Base-by-base conservation (phyloP, 2,113 vertebrate genomes). In the Peromyscus californicus region DNA sequence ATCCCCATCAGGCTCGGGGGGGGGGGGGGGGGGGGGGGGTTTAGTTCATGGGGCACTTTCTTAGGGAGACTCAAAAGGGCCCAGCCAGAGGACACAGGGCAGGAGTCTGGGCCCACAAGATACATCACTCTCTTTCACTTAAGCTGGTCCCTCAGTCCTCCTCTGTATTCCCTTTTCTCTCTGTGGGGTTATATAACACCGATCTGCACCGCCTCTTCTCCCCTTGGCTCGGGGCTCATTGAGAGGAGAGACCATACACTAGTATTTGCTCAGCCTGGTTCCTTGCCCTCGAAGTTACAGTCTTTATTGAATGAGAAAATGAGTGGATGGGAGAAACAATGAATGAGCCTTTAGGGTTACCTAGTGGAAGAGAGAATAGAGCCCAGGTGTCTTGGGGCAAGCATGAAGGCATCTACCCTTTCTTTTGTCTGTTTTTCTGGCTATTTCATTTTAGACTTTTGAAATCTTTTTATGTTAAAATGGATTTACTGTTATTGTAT, bases 381-480 rank as follows among this genome's bases (percentile, higher is more conserved):
- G 33, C 5, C 31, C 19, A 21, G 36, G 7, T 4, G 4, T 82
- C 33, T 61, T 72, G 59, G 48, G 24, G 24, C 69, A 51, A 33
- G 72, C n/a, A 54, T 76, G 51, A 90, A 75, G 82, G 0, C 29
- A 69, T 90, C 69, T 67, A 57, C 83, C 29, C 86, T 63, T n/a
- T 91, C 3, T 93, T 92, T 94, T 54, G 22, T 70, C 31, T 70
- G 9, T 54, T 87, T 76, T 65, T 74, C 63, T 80, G 42, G 12
- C 76, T 75, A 12, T 86, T 90, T 91, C 48, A 39, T 80, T 86
- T 21, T 39, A 8, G 21, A 91, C 45, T 96, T 94, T 42, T 57
- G 87, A 39, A 89, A 89, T 91, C 24, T 54, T 78, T 90, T 82
- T 70, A 51, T 72, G 42, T 93, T 88, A 90, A 84, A 83, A 72